Base-by-base conservation (phyloP, 2,113 vertebrate genomes). In the Erythrolamprus reginae region DNA sequence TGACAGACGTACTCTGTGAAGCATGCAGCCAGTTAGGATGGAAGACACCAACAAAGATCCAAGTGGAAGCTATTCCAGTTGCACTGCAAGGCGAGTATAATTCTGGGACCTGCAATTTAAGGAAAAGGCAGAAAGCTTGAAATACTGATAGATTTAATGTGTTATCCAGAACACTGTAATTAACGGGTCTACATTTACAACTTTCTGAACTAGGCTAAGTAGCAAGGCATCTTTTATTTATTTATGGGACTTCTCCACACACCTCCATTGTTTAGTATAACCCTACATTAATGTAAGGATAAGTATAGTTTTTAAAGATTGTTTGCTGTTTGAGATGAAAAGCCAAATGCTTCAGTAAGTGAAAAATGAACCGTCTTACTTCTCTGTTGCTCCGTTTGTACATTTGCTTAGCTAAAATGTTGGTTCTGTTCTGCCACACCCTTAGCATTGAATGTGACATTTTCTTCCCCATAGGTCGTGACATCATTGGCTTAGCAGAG, bases 21-120 rank as follows among this genome's bases (percentile, higher is more conserved):
- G 97, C 99, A 10, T 99, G 99, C 96, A 98, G 99, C 88, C 98
- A 98, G 95, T 93, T 99, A 93, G 99, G 99, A 96, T 99, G 99
- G 99, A 98, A 98, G 52, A 96, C 70, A 3, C 99, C 99, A n/a
- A 99, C 99, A 0, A 99, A 99, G 96, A 99, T 99, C 87, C 99
- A 99, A 86, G 88, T 98, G 5, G 99, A 99, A 93, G 98, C 99
- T 2, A 96, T 99, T 95, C 99, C 99, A 10, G 93, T 99, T 70
- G 98, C 98, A 5, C 97, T 99, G 42, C 97, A 99, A 96, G 99
- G 99, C 99, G 85, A 92, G 53, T 89, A 33, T 82, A 51, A 23
- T 83, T 17, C 10, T 0, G 0, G n/a, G 9, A 55, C 21, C 10
- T 23, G 7, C 9, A 55, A 48, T 88, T 47, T 8, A 24, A n/a